phyloP scores from a whole-genome alignment of 2,888 invertebrate genomes.

The Gari tellinella region DNA sequence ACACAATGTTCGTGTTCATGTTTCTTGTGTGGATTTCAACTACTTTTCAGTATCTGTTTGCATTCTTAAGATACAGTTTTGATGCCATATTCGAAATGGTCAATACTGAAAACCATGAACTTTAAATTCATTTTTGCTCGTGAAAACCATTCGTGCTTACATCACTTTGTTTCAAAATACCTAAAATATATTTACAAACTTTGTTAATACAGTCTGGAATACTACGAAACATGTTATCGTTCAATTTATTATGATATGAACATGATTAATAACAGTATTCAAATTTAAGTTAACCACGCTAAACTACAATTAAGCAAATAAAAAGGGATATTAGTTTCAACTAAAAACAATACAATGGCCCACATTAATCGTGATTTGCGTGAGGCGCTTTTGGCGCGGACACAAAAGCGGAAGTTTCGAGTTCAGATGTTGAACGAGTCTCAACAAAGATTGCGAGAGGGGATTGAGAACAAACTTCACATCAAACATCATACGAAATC shows the following conservation, averaged over 20 bases:
- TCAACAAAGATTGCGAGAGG: constrained; percentile 67
- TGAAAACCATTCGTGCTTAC: too few relatives aligned
- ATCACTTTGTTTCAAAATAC: too few relatives aligned
- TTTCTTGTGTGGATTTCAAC: constrained; percentile 34
- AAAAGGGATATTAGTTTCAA: neutral
- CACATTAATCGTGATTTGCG: constrained; percentile 50
- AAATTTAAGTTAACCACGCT: too few relatives aligned
- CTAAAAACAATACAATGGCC: constrained; percentile 23
- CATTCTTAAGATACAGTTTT: constrained; percentile 9
- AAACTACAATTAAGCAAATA: neutral
- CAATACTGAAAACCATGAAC: neutral
- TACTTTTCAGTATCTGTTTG: constrained; percentile 35
- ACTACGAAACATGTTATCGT: neutral
- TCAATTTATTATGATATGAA: neutral
- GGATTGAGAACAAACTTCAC: constrained; percentile 54
- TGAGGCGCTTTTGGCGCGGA: constrained; percentile 43
- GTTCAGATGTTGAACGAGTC: constrained; percentile 72
- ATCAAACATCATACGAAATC: constrained; percentile 35
- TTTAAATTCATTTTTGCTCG: neutral
- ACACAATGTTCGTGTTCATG: constrained; percentile 47
- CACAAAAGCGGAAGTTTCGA: constrained; percentile 48
- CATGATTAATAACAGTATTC: too few relatives aligned
- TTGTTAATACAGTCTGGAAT: neutral
- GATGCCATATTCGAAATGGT: constrained; percentile 2
- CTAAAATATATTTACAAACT: too few relatives aligned